A percentile compares a stretch with the other conserved stretches of the same genome.
Conservation (phyloP, 2,888 invertebrate genomes). For the Chironomus tentans region DNA sequence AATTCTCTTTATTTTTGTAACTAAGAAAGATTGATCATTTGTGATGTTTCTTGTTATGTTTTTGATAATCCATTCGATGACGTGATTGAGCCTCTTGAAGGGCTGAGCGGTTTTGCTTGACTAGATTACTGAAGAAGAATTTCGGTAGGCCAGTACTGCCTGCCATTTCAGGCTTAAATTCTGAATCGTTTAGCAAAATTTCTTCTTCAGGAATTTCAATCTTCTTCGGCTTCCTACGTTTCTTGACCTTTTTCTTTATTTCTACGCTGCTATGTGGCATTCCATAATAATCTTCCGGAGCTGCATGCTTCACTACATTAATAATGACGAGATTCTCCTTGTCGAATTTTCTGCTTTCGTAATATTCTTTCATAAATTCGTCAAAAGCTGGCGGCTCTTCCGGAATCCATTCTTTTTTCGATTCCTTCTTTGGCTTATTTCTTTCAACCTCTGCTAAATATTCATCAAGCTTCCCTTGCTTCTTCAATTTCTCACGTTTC, state of each 20-base stretch:
- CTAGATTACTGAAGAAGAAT: conserved; percentile 16
- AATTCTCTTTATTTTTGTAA: neutral
- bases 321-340: neutral
- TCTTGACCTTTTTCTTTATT: neutral
- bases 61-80: neutral
- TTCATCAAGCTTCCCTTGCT: neutral
- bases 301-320: neutral
- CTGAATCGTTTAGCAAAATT: neutral
- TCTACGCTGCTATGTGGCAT: neutral
- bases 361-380: neutral
- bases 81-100: neutral
- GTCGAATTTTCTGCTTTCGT: neutral
- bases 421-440: neutral
- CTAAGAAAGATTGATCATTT: conserved; percentile 17
- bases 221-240: neutral
- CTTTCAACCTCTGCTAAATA: neutral
- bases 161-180: conserved; percentile 22
- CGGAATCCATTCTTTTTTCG: neutral
- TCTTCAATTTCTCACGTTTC: conserved; percentile 11
- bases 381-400: neutral
- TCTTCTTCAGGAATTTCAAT: neutral
- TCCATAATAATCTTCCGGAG: neutral
- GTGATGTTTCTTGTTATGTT: neutral
- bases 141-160: conserved; percentile 8
- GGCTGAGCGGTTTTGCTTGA: neutral